Evolutionary conservation across 64 coral and sea anemone species (phyloP).

Genomic region (Platygyra sinensis): DNA sequence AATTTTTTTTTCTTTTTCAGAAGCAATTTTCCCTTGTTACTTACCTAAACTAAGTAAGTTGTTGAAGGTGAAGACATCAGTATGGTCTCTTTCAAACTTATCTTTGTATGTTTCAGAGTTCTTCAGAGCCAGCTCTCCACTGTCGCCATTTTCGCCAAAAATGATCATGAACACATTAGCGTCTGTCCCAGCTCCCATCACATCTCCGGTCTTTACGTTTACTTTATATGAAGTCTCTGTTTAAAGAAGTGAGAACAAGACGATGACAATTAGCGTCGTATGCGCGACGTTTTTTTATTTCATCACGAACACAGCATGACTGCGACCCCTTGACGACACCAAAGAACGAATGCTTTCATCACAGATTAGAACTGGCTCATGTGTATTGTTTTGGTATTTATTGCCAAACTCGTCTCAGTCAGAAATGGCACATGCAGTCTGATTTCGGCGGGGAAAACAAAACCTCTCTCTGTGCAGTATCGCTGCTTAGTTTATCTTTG

Average conservation of each 20-base stretch:
- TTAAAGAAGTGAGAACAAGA: background rate
- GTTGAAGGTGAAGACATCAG: constrained; percentile 85
- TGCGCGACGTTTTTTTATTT: too few relatives aligned
- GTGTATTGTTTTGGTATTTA: too few relatives aligned
- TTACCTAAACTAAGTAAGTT: constrained; percentile 82
- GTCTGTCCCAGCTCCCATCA: constrained; percentile 81
- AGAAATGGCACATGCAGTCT: too few relatives aligned
- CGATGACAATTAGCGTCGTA: too few relatives aligned
- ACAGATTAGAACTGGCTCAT: too few relatives aligned
- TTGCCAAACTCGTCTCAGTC: too few relatives aligned
- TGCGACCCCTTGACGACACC: background rate
- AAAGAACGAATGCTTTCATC: too few relatives aligned
- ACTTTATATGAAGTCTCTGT: constrained; percentile 87
- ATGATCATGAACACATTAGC: constrained; percentile 91
- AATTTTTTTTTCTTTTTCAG: background rate
- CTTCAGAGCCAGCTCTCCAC: constrained; percentile 80
- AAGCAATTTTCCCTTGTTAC: background rate
- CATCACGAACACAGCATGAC: too few relatives aligned
- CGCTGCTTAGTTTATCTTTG: too few relatives aligned
- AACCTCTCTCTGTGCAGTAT: too few relatives aligned
- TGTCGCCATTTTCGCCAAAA: constrained; percentile 93
- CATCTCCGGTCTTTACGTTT: constrained; percentile 82
- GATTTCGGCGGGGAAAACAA: too few relatives aligned
- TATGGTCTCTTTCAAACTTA: constrained; percentile 94
- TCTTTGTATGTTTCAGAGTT: constrained; percentile 94